Evolutionary conservation across 2,113 vertebrate genomes (phyloP).

Genomic region (Percina caprodes): DNA sequence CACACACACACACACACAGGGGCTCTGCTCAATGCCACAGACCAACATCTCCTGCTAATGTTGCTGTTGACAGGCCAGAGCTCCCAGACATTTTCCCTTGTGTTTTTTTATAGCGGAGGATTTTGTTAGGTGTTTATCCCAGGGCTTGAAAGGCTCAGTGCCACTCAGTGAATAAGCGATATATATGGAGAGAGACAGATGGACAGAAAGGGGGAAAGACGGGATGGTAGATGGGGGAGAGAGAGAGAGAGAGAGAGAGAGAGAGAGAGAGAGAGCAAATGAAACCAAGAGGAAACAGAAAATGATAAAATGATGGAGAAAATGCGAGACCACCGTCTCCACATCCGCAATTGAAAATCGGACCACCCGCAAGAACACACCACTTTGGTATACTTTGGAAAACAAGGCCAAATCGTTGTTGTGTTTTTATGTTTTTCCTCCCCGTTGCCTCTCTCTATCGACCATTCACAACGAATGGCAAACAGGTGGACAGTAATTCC

Average conservation of each 20-base stretch:
- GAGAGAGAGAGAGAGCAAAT: slow-evolving; percentile 19
- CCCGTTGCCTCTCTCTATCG: slow-evolving; percentile 44
- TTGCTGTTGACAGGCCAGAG: slow-evolving; percentile 61
- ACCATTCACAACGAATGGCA: slow-evolving; percentile 49
- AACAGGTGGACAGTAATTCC: slow-evolving; percentile 75
- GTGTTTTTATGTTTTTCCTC: slow-evolving; percentile 59
- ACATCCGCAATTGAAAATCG: slow-evolving; percentile 8
- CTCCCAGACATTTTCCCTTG: slow-evolving; percentile 63
- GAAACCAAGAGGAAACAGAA: slow-evolving; percentile 52
- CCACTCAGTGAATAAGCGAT: slow-evolving; percentile 58
- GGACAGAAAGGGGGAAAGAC: slow-evolving; percentile 1
- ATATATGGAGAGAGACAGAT: slow-evolving; percentile 46
- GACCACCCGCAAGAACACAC: slow-evolving; percentile 39
- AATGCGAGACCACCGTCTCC: slow-evolving; percentile 17
- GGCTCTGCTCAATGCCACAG: slow-evolving; percentile 50
- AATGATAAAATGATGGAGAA: background rate
- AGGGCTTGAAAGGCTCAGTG: slow-evolving; percentile 63
- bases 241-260: background rate
- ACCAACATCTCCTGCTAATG: slow-evolving; percentile 65
- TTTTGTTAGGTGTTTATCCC: slow-evolving; percentile 70
- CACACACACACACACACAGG: slow-evolving; percentile 22
- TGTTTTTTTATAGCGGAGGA: slow-evolving; percentile 43
- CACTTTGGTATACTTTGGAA: slow-evolving; percentile 20
- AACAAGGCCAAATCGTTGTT: slow-evolving; percentile 44
- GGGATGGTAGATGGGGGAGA: background rate